These are phyloP conservation scores for Archilochus colubris DNA, from an alignment of 2,113 vertebrate species.

Conservation along the genomic window DNA sequence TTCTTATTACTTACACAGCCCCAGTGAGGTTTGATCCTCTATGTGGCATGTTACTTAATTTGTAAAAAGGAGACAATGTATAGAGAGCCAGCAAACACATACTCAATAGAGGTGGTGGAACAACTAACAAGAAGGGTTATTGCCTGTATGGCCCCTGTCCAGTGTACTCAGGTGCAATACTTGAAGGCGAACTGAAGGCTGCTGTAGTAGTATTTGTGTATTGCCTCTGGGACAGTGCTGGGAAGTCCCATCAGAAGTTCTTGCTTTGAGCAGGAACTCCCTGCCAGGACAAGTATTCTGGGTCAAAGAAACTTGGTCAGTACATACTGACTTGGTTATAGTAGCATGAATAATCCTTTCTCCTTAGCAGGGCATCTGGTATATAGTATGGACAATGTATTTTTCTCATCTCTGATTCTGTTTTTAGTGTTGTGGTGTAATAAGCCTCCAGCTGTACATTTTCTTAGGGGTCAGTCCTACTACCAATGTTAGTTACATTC, in stretches of 20 bases:
- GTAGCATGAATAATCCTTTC: not conserved
- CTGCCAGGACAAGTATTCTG: not conserved
- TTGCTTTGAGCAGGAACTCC: not conserved
- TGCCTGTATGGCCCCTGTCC: too few relatives aligned
- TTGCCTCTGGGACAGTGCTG: not conserved
- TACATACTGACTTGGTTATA: not conserved
- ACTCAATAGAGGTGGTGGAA: not conserved
- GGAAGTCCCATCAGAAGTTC: not conserved
- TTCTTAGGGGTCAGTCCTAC: not conserved
- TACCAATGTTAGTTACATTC: not conserved
- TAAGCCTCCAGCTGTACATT: not conserved
- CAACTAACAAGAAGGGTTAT: not conserved
- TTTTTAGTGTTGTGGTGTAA: not conserved
- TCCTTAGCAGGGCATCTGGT: not conserved
- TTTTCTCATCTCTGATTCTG: not conserved
- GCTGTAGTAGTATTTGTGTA: not conserved
- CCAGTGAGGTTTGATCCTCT: not conserved
- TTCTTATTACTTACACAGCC: not conserved
- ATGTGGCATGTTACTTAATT: not conserved
- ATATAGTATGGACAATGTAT: not conserved
- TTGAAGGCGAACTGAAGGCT: not conserved
- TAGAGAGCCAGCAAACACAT: not conserved
- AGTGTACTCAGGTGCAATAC: not conserved
- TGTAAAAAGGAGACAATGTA: rapidly evolving
- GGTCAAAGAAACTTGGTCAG: not conserved